Evolutionary conservation across 2,113 vertebrate species (phyloP).

Genomic region (Bubalus kerabau): DNA sequence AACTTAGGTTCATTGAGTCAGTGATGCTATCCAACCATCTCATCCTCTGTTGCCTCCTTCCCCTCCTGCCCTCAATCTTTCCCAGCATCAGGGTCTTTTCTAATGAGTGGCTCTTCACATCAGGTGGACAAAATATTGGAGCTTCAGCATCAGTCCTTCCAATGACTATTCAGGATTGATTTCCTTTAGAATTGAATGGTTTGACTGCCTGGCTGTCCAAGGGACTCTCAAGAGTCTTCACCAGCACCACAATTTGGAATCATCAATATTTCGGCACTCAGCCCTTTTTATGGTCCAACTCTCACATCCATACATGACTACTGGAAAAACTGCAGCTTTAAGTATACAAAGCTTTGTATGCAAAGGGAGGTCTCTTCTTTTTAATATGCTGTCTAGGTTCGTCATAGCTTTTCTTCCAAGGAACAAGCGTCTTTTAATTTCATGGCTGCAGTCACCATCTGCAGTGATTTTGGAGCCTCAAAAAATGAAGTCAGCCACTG

Average conservation of each 20-base stretch:
- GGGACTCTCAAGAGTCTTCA: not conserved
- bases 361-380: not conserved
- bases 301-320: not conserved
- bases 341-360: not conserved
- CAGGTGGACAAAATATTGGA: not conserved
- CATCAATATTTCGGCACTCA: not conserved
- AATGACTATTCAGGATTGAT: not conserved
- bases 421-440: not conserved
- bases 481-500: not conserved
- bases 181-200: not conserved
- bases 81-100: not conserved
- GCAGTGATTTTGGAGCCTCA: not conserved
- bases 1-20: not conserved
- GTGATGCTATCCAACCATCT: not conserved
- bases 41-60: not conserved
- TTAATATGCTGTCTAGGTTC: not conserved
- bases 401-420: not conserved
- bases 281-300: not conserved
- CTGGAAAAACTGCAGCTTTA: not conserved
- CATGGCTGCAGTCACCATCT: not conserved
- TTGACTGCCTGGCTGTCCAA: not conserved
- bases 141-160: not conserved
- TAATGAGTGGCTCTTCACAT: not conserved
- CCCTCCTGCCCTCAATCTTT: not conserved
- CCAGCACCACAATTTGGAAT: not conserved